These are phyloP conservation scores for Chionis minor DNA, from an alignment of 2,113 vertebrate genomes.

Conservation along the genomic window DNA sequence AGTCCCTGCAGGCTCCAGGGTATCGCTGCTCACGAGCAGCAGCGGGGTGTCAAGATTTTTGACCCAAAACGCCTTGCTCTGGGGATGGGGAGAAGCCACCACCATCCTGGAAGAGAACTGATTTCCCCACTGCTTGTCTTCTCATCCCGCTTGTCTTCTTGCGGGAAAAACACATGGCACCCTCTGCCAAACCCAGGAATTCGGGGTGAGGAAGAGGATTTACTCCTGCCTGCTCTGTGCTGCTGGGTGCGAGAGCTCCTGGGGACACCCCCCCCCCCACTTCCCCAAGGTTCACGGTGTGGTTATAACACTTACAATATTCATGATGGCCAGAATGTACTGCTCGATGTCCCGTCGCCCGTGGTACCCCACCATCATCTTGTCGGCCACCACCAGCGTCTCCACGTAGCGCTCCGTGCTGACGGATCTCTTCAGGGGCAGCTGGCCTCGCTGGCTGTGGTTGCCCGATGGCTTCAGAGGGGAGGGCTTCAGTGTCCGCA, in stretches of 20 bases:
- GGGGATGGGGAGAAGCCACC: not conserved
- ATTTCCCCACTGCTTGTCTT: accelerated
- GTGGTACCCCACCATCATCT: conserved; percentile 99
- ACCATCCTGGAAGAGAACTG: too few relatives aligned
- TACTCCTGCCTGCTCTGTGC: not conserved
- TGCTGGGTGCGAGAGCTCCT: not conserved
- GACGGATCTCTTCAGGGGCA: conserved; percentile 93
- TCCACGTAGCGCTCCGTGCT: conserved; percentile 96
- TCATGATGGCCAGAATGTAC: conserved; percentile 98
- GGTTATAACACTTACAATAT: conserved; percentile 96
- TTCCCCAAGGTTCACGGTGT: not conserved
- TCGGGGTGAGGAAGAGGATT: accelerated
- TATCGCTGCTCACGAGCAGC: not conserved
- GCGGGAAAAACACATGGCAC: not conserved
- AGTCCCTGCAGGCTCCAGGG: not conserved
- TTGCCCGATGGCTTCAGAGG: conserved; percentile 76
- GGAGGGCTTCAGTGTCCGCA: conserved; percentile 86
- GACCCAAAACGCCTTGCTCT: not conserved
- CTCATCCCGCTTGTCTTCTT: not conserved
- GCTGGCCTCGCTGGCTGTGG: conserved; percentile 86
- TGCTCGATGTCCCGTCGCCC: conserved; percentile 97
- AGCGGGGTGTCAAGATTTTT: not conserved
- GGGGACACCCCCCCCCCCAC: too few relatives aligned
- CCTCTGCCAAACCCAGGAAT: not conserved
- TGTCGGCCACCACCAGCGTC: conserved; percentile 96